Evolutionary conservation across 2,113 vertebrate genomes (phyloP), one percentile per base, ranked within the genome.

Genomic region (Ovis aries): DNA sequence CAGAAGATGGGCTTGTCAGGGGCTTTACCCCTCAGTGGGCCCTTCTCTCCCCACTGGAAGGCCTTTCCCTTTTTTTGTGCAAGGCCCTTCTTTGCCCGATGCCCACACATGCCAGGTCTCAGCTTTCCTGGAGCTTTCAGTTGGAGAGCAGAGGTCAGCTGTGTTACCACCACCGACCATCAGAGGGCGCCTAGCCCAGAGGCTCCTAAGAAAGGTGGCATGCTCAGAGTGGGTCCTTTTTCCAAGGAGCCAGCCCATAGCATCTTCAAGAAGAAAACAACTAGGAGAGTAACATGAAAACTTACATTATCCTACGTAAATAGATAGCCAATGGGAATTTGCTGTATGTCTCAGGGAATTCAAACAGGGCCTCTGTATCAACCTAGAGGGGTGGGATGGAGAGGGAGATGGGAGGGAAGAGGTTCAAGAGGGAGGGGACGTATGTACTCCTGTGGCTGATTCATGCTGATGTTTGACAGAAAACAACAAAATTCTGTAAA

Each of bases 51-150:
- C 29, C 29, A 3, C 9, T 12, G 3, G 10, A 83, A 71, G 60
- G 40, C 40, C 40, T 77, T 43, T 27, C 12, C 25, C 7, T 77
- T 43, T 14, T 77, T 43, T 3, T 14, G 2, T 7, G 3, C 15
- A 82, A 74, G 55, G 21, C 33, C 15, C 48, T 21, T 40, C 78
- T 64, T 14, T 16, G 17, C 62, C n/a, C 2, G 6, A 11, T 16
- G 10, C 40, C 0, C 3, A 3, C 5, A 33, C 15, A 6, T 4
- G 27, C 11, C 12, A 0, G 23, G 15, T 43, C 59, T 17, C 48
- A 7, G 13, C 31, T 62, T 6, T 67, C 81, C 31, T 3, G 10
- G 25, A 45, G 17, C 11, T 14, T 12, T 19, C 29, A 0, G 29
- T n/a, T 33, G 6, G 9, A 29, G 19, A 77, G 71, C 7, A 8